Conservation (phyloP, 2,888 invertebrate genomes). For the Isoperla grammatica region DNA sequence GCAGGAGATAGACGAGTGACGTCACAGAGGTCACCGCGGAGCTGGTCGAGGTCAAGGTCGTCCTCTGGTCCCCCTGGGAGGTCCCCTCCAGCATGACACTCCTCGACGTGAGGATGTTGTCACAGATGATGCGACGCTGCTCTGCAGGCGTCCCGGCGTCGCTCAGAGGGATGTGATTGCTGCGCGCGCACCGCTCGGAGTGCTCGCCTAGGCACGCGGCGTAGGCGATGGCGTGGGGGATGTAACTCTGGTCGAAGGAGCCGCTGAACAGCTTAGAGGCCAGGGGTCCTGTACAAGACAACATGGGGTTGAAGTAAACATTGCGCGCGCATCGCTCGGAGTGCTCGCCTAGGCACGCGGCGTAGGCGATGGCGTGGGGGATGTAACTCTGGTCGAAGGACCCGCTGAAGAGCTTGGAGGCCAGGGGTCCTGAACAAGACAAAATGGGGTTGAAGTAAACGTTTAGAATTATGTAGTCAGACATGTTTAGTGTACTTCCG, state of each 20-base stretch:
- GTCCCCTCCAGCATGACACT: neutral
- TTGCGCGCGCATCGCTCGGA: conserved; percentile 51
- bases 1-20: too few relatives aligned
- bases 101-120: neutral
- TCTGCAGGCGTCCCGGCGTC: conserved; percentile 1
- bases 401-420: conserved; percentile 60
- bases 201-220: conserved; percentile 69
- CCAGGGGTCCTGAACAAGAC: too few relatives aligned
- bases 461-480: too few relatives aligned
- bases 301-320: neutral
- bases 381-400: conserved; percentile 81
- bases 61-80: too few relatives aligned
- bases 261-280: conserved; percentile 62
- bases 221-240: conserved; percentile 78
- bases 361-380: conserved; percentile 77
- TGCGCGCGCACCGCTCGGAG: conserved; percentile 50
- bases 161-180: conserved; percentile 2
- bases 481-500: too few relatives aligned
- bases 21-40: too few relatives aligned
- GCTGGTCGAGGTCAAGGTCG: too few relatives aligned
- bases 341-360: conserved; percentile 67
- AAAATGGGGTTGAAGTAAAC: too few relatives aligned
- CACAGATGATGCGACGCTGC: neutral
- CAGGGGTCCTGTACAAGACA: conserved; percentile 41
- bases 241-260: conserved; percentile 77